Conservation (phyloP, 2,113 vertebrate genomes). For the Ornithorhynchus anatinus region DNA sequence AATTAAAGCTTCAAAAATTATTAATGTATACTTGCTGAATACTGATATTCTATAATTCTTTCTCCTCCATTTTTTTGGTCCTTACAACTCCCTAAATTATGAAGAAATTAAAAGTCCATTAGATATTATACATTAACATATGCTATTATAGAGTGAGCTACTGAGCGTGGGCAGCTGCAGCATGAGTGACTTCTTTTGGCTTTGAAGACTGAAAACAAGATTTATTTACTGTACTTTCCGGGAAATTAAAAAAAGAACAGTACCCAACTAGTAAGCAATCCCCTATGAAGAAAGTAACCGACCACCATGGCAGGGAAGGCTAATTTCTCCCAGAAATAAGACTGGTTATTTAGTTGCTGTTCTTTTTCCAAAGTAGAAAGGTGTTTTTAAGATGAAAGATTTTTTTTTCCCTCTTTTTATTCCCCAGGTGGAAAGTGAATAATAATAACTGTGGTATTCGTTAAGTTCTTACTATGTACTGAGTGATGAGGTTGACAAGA, state of each 20-base stretch:
- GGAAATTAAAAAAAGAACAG: background rate
- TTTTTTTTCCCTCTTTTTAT: background rate
- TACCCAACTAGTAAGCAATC: background rate
- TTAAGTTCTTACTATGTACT: too few relatives aligned
- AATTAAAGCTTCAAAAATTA: conserved; percentile 51
- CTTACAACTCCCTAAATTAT: conserved; percentile 59
- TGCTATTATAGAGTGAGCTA: conserved; percentile 31
- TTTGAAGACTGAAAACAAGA: conserved; percentile 44
- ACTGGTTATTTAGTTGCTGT: background rate
- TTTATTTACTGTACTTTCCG: conserved; percentile 18
- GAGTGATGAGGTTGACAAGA: too few relatives aligned
- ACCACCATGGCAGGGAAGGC: background rate
- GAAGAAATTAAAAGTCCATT: conserved; percentile 56
- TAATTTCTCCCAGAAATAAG: background rate
- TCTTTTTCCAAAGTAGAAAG: background rate
- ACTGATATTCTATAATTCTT: conserved; percentile 35
- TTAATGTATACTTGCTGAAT: conserved; percentile 39
- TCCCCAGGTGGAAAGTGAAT: background rate
- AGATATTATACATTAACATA: conserved; percentile 46
- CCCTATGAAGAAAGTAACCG: conserved; percentile 3
- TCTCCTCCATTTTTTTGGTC: conserved; percentile 25
- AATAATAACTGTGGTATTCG: too few relatives aligned
- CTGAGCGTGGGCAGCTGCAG: conserved; percentile 10
- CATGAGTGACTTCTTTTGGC: conserved; percentile 32
- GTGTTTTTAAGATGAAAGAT: background rate